These are phyloP conservation scores for Mormyrus lacerda DNA, from an alignment of 2,113 vertebrate genomes.

Conservation along the genomic window DNA sequence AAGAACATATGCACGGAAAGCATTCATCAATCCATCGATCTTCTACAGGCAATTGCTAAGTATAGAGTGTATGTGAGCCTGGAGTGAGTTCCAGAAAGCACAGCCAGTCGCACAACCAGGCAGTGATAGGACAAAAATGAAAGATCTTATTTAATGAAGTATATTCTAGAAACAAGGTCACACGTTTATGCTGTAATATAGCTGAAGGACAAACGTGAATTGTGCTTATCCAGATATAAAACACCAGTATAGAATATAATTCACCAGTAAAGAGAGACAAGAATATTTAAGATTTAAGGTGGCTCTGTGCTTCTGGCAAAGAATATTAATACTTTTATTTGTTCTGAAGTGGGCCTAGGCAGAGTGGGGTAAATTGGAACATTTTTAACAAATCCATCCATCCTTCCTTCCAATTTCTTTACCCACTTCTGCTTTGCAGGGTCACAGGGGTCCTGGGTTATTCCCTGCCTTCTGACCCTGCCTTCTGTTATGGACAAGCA, in stretches of 20 bases:
- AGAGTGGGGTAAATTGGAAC: neutral
- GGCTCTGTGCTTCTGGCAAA: neutral
- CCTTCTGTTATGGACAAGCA: neutral
- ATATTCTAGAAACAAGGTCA: too few species aligned
- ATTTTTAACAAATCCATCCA: neutral
- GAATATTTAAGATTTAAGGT: neutral
- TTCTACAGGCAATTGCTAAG: neutral
- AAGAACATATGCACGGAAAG: neutral
- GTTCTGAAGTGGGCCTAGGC: neutral
- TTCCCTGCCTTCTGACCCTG: neutral
- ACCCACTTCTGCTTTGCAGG: neutral
- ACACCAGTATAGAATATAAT: neutral
- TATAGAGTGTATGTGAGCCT: neutral
- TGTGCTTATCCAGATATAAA: neutral
- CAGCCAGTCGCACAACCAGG: too few species aligned
- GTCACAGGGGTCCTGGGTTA: neutral
- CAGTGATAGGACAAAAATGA: too few species aligned
- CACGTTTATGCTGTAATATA: too few species aligned
- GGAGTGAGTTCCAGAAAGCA: too few species aligned
- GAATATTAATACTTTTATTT: neutral
- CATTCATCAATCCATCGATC: neutral
- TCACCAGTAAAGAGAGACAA: neutral
- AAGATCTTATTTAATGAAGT: too few species aligned
- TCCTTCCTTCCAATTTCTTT: neutral
- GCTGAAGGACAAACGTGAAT: too few species aligned